Base-by-base conservation (phyloP, 2,113 vertebrate species). In the Ceyx cyanopectus region DNA sequence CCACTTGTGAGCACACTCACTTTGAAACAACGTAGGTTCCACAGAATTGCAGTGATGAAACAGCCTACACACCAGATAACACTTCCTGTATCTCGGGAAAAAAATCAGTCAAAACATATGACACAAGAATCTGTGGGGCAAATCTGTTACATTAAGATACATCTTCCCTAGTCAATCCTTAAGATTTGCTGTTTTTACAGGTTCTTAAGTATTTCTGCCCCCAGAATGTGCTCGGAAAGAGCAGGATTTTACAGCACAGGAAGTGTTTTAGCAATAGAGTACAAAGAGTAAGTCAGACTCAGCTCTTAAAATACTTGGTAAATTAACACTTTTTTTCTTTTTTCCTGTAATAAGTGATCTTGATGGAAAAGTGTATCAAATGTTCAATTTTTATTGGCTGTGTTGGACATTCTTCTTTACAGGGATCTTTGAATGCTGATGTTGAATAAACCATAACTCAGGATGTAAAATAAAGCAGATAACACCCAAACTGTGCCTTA, bases 21-120 rank as follows among this genome's bases (percentile, higher is more conserved):
- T 37, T 32, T 16, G 20, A 50, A 68, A 14, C 60, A 10, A 10
- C 22, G 24, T 14, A 15, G 8, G 9, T 67, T 58, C 41, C 32
- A 6, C 30, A 30, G 51, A 30, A 21, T 54, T 67, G 41, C 2
- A 1, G 46, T 4, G 5, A 3, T 34, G 24, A 27, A 81, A n/a
- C 15, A 57, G 24, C 26, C 1, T 56, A 24, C 9, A 5, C 7
- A 0, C 7, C 15, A 14, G 0, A 37, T 8, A 30, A 72, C 81
- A 48, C 23, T 37, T n/a, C 0, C 4, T 63, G 69, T 46, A 19
- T 78, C 29, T 61, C 18, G 3, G 40, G 26, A 56, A 43, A 75
- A 74, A 5, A 46, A 40, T 65, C 12, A 21, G 34, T 79, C 51
- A 67, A 56, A 94, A n/a, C 12, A 16, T 30, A 40, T 57, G 34